phyloP scores from a whole-genome alignment of 2,113 vertebrate genomes.

The Melanostigma gelatinosum region DNA sequence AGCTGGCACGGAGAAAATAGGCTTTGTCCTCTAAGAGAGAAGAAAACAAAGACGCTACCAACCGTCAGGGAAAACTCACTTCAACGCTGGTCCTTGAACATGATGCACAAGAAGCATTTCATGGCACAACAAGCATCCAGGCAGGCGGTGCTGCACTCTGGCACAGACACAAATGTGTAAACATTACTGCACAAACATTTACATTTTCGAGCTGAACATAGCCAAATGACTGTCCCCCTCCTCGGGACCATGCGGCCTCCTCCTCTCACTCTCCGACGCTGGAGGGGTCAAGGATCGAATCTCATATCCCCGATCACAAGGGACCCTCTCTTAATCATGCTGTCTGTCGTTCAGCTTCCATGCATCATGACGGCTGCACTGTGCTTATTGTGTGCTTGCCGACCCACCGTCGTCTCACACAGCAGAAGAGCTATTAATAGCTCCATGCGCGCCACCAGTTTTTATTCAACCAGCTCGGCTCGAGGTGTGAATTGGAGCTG shows the following conservation, averaged over 20 bases:
- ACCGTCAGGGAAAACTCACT: conserved; percentile 21
- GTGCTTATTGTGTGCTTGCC: conserved; percentile 63
- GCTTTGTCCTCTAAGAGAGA: conserved; percentile 10
- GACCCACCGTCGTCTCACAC: conserved; percentile 62
- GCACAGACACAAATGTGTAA: conserved; percentile 41
- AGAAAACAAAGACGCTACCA: background rate
- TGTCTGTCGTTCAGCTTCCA: conserved; percentile 59
- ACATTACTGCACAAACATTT: conserved; percentile 63
- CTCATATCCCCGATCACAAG: conserved; percentile 59
- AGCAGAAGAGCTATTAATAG: conserved; percentile 74
- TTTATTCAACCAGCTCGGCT: conserved; percentile 68
- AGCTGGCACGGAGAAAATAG: conserved; percentile 54
- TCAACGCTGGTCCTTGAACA: background rate
- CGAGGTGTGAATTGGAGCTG: conserved; percentile 70
- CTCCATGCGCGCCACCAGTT: conserved; percentile 64
- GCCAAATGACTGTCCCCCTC: conserved; percentile 48
- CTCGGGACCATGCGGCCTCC: conserved; percentile 41
- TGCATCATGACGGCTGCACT: conserved; percentile 43
- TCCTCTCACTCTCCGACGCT: conserved; percentile 12
- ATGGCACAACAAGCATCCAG: conserved; percentile 3
- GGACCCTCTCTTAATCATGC: conserved; percentile 58
- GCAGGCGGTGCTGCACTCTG: background rate
- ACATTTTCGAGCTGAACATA: conserved; percentile 46
- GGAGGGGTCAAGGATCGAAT: conserved; percentile 60
- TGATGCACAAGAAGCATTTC: conserved; percentile 19